Evolutionary conservation across 2,797 vertebrate genomes (phyloP).

Genomic region (Lepus oiostolus): DNA sequence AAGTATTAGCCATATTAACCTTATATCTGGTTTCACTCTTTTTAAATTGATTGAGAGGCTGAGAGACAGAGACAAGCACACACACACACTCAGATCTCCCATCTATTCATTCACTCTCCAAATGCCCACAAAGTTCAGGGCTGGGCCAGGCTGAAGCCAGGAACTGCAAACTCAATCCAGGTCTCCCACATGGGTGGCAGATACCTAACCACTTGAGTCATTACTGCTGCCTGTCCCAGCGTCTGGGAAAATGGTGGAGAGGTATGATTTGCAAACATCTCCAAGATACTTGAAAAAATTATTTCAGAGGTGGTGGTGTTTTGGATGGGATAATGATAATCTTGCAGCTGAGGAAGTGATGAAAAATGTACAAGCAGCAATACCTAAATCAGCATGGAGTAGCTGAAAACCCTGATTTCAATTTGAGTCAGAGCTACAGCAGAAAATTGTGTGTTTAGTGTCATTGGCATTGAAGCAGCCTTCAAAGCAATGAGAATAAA

Average conservation of each 20-base stretch:
- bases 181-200: no score
- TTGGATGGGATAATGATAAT: neutral
- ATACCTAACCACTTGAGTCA: no score
- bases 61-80: no score
- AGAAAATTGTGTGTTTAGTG: neutral
- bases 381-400: neutral
- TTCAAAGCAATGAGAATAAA: constrained; percentile 17
- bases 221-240: no score
- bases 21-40: neutral
- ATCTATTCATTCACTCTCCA: no score
- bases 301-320: neutral
- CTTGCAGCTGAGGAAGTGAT: neutral
- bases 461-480: neutral
- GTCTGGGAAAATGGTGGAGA: neutral
- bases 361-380: neutral
- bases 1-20: neutral
- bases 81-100: no score
- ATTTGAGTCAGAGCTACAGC: neutral
- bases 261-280: constrained; percentile 20
- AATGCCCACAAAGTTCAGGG: no score
- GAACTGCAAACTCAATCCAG: no score
- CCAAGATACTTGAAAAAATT: constrained; percentile 7
- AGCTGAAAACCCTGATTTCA: neutral
- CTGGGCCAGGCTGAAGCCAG: no score
- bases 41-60: no score